Conservation (phyloP, 2,113 vertebrate genomes). For the Thymallus thymallus region DNA sequence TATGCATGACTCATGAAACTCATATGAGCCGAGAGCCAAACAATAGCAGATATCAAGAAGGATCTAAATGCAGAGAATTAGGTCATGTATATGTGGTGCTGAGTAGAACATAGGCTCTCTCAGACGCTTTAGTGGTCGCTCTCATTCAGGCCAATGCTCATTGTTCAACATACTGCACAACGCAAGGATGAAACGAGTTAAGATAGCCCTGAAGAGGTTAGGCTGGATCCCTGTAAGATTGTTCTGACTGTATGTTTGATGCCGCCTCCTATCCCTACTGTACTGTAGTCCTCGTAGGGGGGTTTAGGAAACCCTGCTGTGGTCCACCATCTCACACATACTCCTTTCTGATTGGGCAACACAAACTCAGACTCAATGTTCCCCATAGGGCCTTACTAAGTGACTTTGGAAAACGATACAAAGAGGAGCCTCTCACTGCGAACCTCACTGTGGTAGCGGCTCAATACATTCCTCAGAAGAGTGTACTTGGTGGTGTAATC, state of each 20-base stretch:
- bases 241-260: not conserved
- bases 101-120: conserved; percentile 16
- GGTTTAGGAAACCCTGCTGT: too few relatives aligned
- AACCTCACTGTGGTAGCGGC: conserved; percentile 75
- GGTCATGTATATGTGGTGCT: conserved; percentile 47
- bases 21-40: conserved; percentile 30
- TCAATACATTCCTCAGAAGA: conserved; percentile 81
- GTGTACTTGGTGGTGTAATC: conserved; percentile 88
- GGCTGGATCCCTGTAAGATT: conserved; percentile 25
- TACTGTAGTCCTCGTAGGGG: too few relatives aligned
- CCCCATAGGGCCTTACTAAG: not conserved
- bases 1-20: conserved; percentile 11
- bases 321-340: too few relatives aligned
- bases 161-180: conserved; percentile 55
- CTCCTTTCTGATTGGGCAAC: too few relatives aligned
- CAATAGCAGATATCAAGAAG: conserved; percentile 42
- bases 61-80: conserved; percentile 60
- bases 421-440: conserved; percentile 15
- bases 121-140: not conserved
- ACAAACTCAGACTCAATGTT: too few relatives aligned
- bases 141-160: conserved; percentile 58
- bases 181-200: conserved; percentile 42
- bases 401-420: conserved; percentile 2
- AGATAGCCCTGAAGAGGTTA: conserved; percentile 48
- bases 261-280: too few relatives aligned